Evolutionary conservation across 2,888 invertebrate genomes (phyloP), one percentile per base, ranked within the genome.

Genomic region (Ctenicera cuprea): DNA sequence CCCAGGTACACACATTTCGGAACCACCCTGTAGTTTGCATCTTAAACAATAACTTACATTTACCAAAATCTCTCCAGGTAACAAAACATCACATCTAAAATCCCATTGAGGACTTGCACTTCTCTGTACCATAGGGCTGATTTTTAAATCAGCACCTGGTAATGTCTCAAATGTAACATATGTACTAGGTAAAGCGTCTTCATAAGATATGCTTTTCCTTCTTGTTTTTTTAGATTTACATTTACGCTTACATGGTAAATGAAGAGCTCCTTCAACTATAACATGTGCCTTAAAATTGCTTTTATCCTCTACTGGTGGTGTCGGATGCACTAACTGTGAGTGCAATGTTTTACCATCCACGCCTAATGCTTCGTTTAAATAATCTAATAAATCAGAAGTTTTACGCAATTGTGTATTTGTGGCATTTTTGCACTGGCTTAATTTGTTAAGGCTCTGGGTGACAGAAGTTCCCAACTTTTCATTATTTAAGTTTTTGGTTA

Each of bases 131-230:
- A 91, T 85, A 75, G 88, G 86, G 11, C 91, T 91, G 20, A 89
- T 85, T 81, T 83, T 82, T 16, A 84, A 48, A 9, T 83, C 81
- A 5, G 79, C 77, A 37, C 81, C 83, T 1, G 81, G 83, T 33
- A 82, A 75, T 2, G 88, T 88, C 81, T 91, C 90, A 82, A 92
- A 92, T 61, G 90, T 90, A 9, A 91, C 91, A 80, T 91, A 92
- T 45, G 90, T 89, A 80, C 89, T 90, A 9, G 91, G 91, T 59
- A 89, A 87, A 12, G 89, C 85, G 64, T 88, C 88, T 33, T 87
- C 85, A 43, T 76, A 70, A 68, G 82, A 82, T 0, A 77, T 65
- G 33, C 76, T 78, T 81, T 81, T 85, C 80, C 73, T 80, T 79
- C 84, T 82, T 52, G 82, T 80, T 64, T 83, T 83, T 76, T 83